Evolutionary conservation across 2,797 vertebrate species (phyloP).

Genomic region (Acipenser oxyrinchus): DNA sequence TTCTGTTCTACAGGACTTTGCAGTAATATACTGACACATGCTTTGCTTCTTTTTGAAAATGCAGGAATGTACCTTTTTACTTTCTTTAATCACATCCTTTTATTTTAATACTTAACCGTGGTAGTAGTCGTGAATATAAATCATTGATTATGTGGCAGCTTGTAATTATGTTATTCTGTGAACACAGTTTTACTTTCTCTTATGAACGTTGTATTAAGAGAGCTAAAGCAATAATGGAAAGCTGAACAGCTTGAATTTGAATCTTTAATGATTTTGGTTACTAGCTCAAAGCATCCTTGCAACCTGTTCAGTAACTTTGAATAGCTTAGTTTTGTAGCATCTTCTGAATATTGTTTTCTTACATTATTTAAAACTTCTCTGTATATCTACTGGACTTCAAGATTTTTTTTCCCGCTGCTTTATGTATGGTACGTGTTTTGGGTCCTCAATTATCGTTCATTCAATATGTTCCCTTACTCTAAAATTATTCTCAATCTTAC

Average conservation of each 20-base stretch:
- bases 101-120: no score
- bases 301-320: conserved; percentile 8
- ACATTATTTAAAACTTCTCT: neutral
- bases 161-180: conserved; percentile 4
- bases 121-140: neutral
- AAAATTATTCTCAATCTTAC: neutral
- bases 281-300: conserved; percentile 13
- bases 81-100: no score
- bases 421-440: neutral
- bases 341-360: neutral
- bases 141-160: neutral
- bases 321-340: no score
- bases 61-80: no score
- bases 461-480: neutral
- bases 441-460: neutral
- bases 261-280: conserved; percentile 20
- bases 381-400: neutral
- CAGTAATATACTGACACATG: no score
- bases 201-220: neutral
- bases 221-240: neutral
- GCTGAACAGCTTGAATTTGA: conserved; percentile 14
- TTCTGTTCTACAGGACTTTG: no score
- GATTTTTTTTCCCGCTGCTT: neutral
- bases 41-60: no score
- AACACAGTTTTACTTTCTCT: neutral